These are phyloP conservation scores for Incurvaria masculella DNA, from an alignment of 2,888 invertebrate genomes.

Conservation along the genomic window DNA sequence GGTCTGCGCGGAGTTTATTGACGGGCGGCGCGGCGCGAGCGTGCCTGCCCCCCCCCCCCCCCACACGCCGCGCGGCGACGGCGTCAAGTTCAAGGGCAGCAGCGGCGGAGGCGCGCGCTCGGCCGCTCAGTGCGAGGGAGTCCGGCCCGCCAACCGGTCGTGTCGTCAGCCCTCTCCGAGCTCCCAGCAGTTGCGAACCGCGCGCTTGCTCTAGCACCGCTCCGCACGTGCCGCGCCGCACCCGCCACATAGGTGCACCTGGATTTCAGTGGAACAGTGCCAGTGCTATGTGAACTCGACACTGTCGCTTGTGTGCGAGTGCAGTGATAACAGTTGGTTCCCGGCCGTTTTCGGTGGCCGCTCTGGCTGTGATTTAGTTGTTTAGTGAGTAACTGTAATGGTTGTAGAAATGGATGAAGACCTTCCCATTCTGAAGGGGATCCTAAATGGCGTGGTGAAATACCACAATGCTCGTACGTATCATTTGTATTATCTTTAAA, in stretches of 20 bases:
- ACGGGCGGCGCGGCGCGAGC: slow-evolving; percentile 32
- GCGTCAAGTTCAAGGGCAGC: slow-evolving; percentile 59
- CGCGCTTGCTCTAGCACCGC: slow-evolving; percentile 22
- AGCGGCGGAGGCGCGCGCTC: slow-evolving; percentile 52
- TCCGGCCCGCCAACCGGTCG: slow-evolving; percentile 57
- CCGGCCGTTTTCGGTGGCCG: slow-evolving; percentile 47
- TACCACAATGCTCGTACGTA: slow-evolving; percentile 94
- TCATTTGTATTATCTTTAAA: too few relatives aligned
- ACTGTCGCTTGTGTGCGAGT: slow-evolving; percentile 28
- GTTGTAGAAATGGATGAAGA: slow-evolving; percentile 78
- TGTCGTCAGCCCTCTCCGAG: slow-evolving; percentile 53
- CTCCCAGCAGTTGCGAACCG: slow-evolving; percentile 39
- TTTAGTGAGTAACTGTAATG: slow-evolving; percentile 45
- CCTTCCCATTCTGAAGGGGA: slow-evolving; percentile 86
- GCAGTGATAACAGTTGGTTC: slow-evolving; percentile 31
- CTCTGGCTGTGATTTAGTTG: slow-evolving; percentile 48
- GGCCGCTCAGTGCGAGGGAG: slow-evolving; percentile 52
- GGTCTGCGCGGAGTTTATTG: slow-evolving; percentile 53
- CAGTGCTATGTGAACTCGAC: slow-evolving; percentile 42
- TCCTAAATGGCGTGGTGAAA: slow-evolving; percentile 86
- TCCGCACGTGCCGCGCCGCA: slow-evolving; percentile 28
- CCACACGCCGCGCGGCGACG: slow-evolving; percentile 43
- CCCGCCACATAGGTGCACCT: slow-evolving; percentile 21
- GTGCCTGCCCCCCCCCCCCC: slow-evolving; percentile 40
- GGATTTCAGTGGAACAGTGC: slow-evolving; percentile 50